Conservation (phyloP, 1,140 invertebrate species). For the Aphelinus certus region DNA sequence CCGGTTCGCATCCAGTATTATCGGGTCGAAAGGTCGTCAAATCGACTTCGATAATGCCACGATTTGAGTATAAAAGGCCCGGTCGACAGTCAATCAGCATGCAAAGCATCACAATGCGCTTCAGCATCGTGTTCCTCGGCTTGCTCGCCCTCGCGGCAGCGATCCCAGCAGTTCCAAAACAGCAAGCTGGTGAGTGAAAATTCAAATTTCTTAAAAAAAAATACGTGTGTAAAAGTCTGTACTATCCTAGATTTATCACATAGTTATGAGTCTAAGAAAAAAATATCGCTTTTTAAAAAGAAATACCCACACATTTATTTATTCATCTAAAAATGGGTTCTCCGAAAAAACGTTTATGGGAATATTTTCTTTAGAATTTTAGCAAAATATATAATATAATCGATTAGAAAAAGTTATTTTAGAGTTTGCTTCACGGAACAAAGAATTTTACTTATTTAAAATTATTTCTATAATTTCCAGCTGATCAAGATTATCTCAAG, state of each 20-base stretch:
- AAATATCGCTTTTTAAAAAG: too few species aligned
- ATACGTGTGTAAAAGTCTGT: too few species aligned
- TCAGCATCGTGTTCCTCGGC: constrained; percentile 56
- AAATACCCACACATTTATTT: too few species aligned
- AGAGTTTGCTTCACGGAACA: background rate
- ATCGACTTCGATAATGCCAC: constrained; percentile 55
- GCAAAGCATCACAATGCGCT: constrained; percentile 60
- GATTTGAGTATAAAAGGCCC: constrained; percentile 60
- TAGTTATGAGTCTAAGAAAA: too few species aligned
- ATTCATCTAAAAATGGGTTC: too few species aligned
- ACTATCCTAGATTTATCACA: too few species aligned
- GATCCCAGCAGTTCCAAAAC: constrained; percentile 46
- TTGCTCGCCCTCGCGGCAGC: constrained; percentile 58
- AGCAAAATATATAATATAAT: too few species aligned
- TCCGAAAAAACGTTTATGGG: too few species aligned
- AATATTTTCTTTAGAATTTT: too few species aligned
- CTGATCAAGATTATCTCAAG: constrained; percentile 67
- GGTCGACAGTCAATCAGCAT: constrained; percentile 39
- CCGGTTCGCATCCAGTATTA: background rate
- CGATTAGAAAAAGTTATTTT: background rate
- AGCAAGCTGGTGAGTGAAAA: constrained; percentile 57
- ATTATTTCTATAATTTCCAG: constrained; percentile 47
- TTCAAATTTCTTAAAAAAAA: too few species aligned
- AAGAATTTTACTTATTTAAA: background rate
- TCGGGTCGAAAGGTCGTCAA: constrained; percentile 20